Base-by-base conservation (phyloP, 1,140 invertebrate genomes). In the Scylla paramamosain region DNA sequence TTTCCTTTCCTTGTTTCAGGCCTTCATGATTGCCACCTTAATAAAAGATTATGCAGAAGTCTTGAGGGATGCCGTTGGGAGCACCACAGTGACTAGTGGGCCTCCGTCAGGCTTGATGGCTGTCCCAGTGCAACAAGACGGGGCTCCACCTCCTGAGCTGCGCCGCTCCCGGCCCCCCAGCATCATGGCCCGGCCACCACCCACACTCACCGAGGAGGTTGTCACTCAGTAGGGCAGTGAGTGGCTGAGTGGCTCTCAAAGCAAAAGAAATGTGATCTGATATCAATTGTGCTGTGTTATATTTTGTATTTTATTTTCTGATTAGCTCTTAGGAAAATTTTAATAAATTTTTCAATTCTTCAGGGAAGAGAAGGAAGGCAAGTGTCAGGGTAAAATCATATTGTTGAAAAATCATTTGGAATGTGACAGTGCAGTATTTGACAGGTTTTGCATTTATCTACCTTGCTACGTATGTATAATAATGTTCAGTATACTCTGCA, bases 31-130 rank as follows among this genome's bases (percentile, higher is more conserved):
- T 96, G 98, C 98, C 82, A 99, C 99, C 95, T 97, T 99, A 91
- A 99, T 99, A 95, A 98, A 98, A 96, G 99, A 99, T 97, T 99
- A 99, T 97, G 98, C 98, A 96, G 98, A 98, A 97, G 98, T 98
- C 28, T 97, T 98, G 20, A 98, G 98, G n/a, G 91, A 96, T 20
- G 91, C 45, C 25, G 39, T 94, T 48, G 16, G 84, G 77, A 84
- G 25, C n/a, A 31, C 7, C 45, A 59, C n/a, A 32, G 92, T 67
- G 46, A 28, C 86, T 31, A 16, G 28, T 32, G 95, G 92, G 8
- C 93, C 93, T n/a, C 91, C 82, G 16, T 28, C 32, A 52, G 93
- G 92, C 52, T 67, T 91, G 25, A 84, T 92, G 87, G 91, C 94
- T 91, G 82, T 92, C 20, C 96, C 91, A 45, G 20, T 48, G 14